Evolutionary conservation across 1,140 invertebrate species (phyloP).

Genomic region (Globodera rostochiensis): DNA sequence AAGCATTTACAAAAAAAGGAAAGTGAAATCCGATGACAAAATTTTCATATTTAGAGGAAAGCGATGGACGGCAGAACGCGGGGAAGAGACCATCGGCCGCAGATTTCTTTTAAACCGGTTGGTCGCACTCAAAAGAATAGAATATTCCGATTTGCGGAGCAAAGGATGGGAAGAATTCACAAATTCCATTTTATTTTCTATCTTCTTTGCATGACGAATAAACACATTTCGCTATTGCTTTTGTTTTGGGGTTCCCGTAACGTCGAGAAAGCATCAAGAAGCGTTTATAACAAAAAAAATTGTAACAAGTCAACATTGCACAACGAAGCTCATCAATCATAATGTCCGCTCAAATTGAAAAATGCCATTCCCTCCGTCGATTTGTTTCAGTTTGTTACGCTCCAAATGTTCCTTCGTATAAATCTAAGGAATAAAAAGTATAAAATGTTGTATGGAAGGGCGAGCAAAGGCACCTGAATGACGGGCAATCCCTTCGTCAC

Average conservation of each 20-base stretch:
- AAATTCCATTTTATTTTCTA: too few species aligned
- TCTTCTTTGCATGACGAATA: too few species aligned
- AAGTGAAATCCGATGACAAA: not conserved
- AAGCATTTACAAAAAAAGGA: not conserved
- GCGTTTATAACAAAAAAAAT: too few species aligned
- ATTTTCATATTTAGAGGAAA: not conserved
- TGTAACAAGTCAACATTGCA: too few species aligned
- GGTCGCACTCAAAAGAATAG: too few species aligned
- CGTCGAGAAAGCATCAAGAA: too few species aligned
- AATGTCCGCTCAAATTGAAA: not conserved
- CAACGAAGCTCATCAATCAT: too few species aligned
- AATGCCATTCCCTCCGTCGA: not conserved
- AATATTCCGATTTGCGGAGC: too few species aligned
- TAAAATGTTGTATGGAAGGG: conserved; percentile 5
- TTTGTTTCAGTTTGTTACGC: not conserved
- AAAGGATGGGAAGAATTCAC: too few species aligned
- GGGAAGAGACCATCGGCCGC: conserved; percentile 15
- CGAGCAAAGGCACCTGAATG: conserved; percentile 45
- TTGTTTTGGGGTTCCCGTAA: too few species aligned
- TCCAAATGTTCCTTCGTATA: conserved; percentile 36
- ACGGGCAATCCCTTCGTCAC: conserved; percentile 50
- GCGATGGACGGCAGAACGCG: not conserved
- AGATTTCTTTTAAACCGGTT: conserved; percentile 32
- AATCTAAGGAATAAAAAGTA: conserved; percentile 27
- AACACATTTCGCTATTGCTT: too few species aligned